Percentiles rank a stretch among this genome's conserved stretches.
These are phyloP conservation scores for Ectemnius cavifrons DNA, from an alignment of 2,888 invertebrate species.

Conservation along the genomic window DNA sequence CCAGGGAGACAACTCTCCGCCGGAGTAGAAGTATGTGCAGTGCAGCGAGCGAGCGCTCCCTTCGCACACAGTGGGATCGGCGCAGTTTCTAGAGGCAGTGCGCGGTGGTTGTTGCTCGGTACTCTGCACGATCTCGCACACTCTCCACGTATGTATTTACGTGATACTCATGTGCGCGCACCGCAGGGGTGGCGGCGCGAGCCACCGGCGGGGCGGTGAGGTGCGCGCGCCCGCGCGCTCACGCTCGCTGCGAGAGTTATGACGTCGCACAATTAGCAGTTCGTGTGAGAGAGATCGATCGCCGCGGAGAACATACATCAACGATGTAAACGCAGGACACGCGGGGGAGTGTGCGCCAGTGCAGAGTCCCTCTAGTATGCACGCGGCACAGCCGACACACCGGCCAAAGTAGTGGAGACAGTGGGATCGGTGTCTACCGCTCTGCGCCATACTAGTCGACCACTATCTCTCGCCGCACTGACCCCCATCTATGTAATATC, in stretches of 20 bases:
- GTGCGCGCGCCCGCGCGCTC: constrained; percentile 49
- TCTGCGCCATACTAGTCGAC: too few relatives aligned
- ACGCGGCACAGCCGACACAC: not conserved
- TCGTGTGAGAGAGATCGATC: constrained; percentile 78
- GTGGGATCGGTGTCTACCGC: too few relatives aligned
- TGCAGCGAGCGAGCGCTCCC: too few relatives aligned
- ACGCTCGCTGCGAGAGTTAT: constrained; percentile 72
- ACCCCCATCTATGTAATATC: not conserved
- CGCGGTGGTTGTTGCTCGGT: constrained; percentile 23
- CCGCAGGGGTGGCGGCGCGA: constrained; percentile 48
- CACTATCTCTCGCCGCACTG: constrained; percentile 2
- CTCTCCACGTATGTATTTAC: constrained; percentile 2
- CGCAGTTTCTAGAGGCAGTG: constrained; percentile 3
- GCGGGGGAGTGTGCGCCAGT: constrained; percentile 52
- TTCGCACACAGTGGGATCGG: too few relatives aligned
- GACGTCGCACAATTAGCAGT: constrained; percentile 78
- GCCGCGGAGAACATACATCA: constrained; percentile 76
- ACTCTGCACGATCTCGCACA: too few relatives aligned
- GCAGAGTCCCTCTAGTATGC: constrained; percentile 43
- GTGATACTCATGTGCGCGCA: constrained; percentile 33
- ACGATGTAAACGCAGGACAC: constrained; percentile 71
- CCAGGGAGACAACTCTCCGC: too few relatives aligned
- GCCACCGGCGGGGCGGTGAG: constrained; percentile 9
- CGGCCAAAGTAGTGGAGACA: not conserved
- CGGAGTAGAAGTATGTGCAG: too few relatives aligned